Evolutionary conservation across 2,888 invertebrate genomes (phyloP), one percentile per base, ranked within the genome.

Genomic region (Melanotus villosus): DNA sequence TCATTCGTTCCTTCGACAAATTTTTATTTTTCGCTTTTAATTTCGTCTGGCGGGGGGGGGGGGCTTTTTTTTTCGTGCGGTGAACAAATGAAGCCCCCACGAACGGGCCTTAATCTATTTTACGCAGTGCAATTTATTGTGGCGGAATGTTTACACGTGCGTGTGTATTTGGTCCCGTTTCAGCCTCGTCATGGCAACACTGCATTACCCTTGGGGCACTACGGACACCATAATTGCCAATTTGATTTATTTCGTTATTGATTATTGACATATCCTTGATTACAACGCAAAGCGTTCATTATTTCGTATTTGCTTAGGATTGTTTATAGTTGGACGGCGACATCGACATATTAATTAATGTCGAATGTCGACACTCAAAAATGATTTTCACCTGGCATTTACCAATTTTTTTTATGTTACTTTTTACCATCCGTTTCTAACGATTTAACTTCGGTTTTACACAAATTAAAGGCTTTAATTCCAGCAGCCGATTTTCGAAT

Each of bases 231-330:
- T 67, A 67, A 67, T 67, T 67, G 67, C 56, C 67, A 67, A 67
- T 67, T 62, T 67, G 67, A 67, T 67, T 67, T 67, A 67, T 67
- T 67, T 60, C 62, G 36, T 62, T 67, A 67, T 67, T 67, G 67
- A 67, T 67, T 67, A 67, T 67, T 67, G 67, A 67, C 67, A 62
- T 67, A 45, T 56, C 56, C 58, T 65, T 47, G 65, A 65, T 65
- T 65, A 65, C 65, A 60, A 47, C 47, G 57, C 47, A 62, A 67
- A 62, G 59, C 65, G 19, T 23, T 34, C 60, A 21, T 23, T 43
- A 34, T 62, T 62, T 54, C 32, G 38, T 67, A 67, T 67, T 67
- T 67, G 41, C 56, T 62, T 62, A 67, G 52, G 45, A 54, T 62
- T 67, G 54, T 67, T 47, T 67, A 54, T 54, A 14, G 18, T 19